A percentile compares a stretch with the other conserved stretches of the same genome.
Conservation (phyloP, 2,797 vertebrate genomes). For the Heterohyrax brucei region DNA sequence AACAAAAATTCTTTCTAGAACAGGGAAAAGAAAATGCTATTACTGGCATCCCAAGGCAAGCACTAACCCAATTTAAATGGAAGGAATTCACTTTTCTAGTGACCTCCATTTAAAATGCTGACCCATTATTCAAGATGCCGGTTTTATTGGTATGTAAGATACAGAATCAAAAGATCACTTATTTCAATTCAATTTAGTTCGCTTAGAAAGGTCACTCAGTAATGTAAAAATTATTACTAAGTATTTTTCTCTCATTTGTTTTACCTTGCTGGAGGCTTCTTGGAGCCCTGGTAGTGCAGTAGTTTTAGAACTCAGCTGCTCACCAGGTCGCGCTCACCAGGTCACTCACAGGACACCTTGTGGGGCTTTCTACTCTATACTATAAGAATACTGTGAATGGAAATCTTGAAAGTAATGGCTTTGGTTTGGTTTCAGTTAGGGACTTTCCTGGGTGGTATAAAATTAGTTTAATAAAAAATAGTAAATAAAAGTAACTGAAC, state of each 20-base stretch:
- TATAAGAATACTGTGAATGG: no score
- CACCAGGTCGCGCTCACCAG: no score
- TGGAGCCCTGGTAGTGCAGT: background rate
- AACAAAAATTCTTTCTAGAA: constrained; percentile 76
- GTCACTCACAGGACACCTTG: no score
- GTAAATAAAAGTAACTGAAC: background rate
- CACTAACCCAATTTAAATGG: constrained; percentile 83
- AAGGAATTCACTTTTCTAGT: constrained; percentile 79
- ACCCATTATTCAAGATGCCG: constrained; percentile 79
- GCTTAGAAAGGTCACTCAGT: constrained; percentile 58
- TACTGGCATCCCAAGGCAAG: constrained; percentile 83
- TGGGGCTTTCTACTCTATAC: no score
- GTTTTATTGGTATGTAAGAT: constrained; percentile 59
- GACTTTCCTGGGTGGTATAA: constrained; percentile 21
- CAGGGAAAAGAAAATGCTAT: constrained; percentile 74
- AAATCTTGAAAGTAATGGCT: no score
- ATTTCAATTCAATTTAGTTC: constrained; percentile 69
- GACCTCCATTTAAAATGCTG: constrained; percentile 83
- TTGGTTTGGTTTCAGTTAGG: background rate
- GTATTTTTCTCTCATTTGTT: constrained; percentile 15
- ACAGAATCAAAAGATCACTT: constrained; percentile 50
- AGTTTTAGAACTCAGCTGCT: no score
- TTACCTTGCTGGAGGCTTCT: constrained; percentile 2
- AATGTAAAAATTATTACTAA: constrained; percentile 36
- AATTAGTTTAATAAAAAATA: background rate